A percentile compares a stretch with the other conserved stretches of the same genome.
Conservation (phyloP, 2,888 invertebrate genomes). For the Isotomurus palustris region DNA sequence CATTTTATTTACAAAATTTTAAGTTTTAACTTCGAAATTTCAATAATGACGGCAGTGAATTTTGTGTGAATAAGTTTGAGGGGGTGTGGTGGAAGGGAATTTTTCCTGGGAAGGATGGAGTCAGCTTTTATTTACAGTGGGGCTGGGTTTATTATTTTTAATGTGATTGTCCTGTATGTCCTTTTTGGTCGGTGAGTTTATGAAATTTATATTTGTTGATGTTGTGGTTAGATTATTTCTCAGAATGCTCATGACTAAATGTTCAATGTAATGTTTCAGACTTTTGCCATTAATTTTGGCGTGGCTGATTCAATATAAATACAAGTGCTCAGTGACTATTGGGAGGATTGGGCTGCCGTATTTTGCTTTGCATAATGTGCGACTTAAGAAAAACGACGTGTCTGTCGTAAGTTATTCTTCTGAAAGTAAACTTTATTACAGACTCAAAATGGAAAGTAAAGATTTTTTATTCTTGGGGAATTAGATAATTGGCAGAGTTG, state of each 20-base stretch:
- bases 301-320: constrained; percentile 74
- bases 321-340: constrained; percentile 71
- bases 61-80: too few relatives aligned
- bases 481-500: constrained; percentile 78
- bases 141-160: constrained; percentile 19
- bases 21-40: too few relatives aligned
- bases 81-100: too few relatives aligned
- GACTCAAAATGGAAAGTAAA: background rate
- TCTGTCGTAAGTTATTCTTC: constrained; percentile 70
- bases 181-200: constrained; percentile 34
- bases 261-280: constrained; percentile 54
- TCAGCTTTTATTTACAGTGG: constrained; percentile 22
- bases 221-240: too few relatives aligned
- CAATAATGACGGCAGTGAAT: too few relatives aligned
- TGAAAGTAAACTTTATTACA: too few relatives aligned
- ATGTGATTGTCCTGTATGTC: constrained; percentile 21
- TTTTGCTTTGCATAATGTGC: constrained; percentile 72
- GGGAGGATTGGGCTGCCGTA: constrained; percentile 77
- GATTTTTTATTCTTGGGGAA: constrained; percentile 40
- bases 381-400: constrained; percentile 72
- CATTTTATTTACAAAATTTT: too few relatives aligned
- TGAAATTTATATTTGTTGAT: background rate
- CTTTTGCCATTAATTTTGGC: constrained; percentile 69
- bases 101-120: constrained; percentile 14
- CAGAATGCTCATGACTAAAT: background rate